Evolutionary conservation across 2,888 invertebrate genomes (phyloP).

Genomic region (Dryomyza anilis): DNA sequence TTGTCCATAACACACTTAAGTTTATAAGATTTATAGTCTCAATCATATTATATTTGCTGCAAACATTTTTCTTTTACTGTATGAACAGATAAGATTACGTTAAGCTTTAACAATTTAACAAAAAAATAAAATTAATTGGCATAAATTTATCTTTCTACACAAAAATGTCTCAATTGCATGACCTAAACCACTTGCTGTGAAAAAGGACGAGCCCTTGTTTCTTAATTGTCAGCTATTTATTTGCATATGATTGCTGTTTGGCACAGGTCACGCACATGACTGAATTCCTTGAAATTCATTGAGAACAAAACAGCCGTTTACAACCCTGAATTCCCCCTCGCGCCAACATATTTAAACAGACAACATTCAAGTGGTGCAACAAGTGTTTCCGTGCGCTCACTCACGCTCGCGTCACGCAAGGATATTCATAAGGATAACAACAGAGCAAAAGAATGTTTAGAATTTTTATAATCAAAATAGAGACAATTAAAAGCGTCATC

Average conservation of each 20-base stretch:
- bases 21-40: too few species aligned
- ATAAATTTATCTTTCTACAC: too few species aligned
- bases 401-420: slow-evolving; percentile 31
- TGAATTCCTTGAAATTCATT: neutral
- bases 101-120: too few species aligned
- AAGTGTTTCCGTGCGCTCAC: slow-evolving; percentile 55
- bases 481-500: too few species aligned
- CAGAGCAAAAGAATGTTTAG: neutral
- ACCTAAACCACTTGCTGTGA: neutral
- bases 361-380: slow-evolving; percentile 36
- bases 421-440: neutral
- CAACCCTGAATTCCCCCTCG: neutral
- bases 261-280: slow-evolving; percentile 1
- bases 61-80: too few species aligned
- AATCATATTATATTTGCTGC: too few species aligned
- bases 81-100: too few species aligned
- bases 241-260: too few species aligned
- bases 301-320: too few species aligned
- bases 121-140: too few species aligned
- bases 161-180: too few species aligned
- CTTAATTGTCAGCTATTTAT: neutral
- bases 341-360: neutral
- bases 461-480: neutral
- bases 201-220: neutral
- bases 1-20: too few species aligned